phyloP scores from a whole-genome alignment of 1,140 invertebrate species.

The Sitobion miscanthi region DNA sequence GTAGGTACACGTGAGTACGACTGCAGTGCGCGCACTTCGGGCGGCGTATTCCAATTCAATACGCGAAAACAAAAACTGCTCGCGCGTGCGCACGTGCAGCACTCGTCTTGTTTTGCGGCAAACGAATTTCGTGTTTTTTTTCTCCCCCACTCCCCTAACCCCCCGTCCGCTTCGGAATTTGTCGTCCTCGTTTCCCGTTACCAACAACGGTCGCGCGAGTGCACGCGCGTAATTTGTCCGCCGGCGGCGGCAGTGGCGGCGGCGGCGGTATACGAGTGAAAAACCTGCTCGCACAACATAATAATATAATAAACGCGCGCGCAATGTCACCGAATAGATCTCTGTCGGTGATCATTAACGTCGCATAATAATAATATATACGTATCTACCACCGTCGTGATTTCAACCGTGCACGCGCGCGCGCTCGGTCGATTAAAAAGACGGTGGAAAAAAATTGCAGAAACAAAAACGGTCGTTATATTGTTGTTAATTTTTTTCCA shows the following conservation, averaged over 20 bases:
- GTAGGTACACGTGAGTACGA: too few species aligned
- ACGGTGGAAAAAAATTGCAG: background rate
- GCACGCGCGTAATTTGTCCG: constrained; percentile 18
- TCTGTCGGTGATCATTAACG: background rate
- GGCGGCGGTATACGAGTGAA: background rate
- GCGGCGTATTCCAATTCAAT: background rate
- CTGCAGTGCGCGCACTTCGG: background rate
- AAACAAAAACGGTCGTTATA: background rate
- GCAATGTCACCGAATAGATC: background rate
- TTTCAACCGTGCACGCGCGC: background rate
- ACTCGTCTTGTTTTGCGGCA: background rate
- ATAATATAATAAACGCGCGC: constrained; percentile 25
- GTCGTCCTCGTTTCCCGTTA: constrained; percentile 16
- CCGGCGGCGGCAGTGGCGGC: background rate
- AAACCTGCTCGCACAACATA: constrained; percentile 4
- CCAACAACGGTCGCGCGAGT: background rate
- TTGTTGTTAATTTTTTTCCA: background rate
- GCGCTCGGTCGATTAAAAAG: background rate
- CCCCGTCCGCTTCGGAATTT: background rate
- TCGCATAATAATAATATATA: background rate
- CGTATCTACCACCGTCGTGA: background rate
- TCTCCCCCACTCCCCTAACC: too few species aligned
- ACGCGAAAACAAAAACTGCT: background rate
- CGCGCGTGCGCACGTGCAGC: background rate
- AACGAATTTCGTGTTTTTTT: constrained; percentile 25